Conservation (phyloP, 1,140 invertebrate species). For the Scaptodrosophila lebanonensis region DNA sequence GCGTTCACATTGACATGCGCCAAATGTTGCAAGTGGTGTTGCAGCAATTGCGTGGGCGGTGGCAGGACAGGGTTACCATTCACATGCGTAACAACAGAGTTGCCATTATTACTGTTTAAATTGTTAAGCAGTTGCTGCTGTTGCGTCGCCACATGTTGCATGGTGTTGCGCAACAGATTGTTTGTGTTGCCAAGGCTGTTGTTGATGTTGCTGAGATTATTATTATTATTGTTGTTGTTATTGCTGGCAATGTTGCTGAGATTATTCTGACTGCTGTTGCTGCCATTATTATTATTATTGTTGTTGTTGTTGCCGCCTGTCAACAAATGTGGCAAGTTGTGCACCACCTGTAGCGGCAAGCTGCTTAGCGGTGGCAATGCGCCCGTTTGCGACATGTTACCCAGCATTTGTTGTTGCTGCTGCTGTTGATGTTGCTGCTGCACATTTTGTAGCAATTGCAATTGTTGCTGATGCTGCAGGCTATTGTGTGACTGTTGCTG, state of each 20-base stretch:
- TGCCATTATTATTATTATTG: constrained; percentile 31
- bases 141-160: constrained; percentile 52
- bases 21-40: constrained; percentile 75
- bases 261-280: constrained; percentile 5
- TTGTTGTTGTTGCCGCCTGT: constrained; percentile 28
- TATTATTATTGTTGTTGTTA: constrained; percentile 29
- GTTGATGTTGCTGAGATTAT: constrained; percentile 45
- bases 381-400: constrained; percentile 58
- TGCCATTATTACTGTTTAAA: constrained; percentile 52
- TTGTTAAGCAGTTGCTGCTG: constrained; percentile 47
- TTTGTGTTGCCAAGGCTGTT: constrained; percentile 7
- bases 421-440: constrained; percentile 62
- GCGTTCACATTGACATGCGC: constrained; percentile 73
- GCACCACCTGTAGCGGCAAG: constrained; percentile 70
- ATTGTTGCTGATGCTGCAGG: constrained; percentile 47
- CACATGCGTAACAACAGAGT: constrained; percentile 29
- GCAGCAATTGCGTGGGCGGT: constrained; percentile 69
- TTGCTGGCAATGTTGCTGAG: constrained; percentile 8
- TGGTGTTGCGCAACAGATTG: constrained; percentile 33
- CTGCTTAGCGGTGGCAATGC: constrained; percentile 68
- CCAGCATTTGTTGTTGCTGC: constrained; percentile 59
- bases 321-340: constrained; percentile 72
- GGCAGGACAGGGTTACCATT: constrained; percentile 48
- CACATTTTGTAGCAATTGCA: constrained; percentile 44
- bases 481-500: constrained; percentile 53